phyloP scores from a whole-genome alignment of 2,888 invertebrate genomes.

The Ashinkailepas kermadecensis region DNA sequence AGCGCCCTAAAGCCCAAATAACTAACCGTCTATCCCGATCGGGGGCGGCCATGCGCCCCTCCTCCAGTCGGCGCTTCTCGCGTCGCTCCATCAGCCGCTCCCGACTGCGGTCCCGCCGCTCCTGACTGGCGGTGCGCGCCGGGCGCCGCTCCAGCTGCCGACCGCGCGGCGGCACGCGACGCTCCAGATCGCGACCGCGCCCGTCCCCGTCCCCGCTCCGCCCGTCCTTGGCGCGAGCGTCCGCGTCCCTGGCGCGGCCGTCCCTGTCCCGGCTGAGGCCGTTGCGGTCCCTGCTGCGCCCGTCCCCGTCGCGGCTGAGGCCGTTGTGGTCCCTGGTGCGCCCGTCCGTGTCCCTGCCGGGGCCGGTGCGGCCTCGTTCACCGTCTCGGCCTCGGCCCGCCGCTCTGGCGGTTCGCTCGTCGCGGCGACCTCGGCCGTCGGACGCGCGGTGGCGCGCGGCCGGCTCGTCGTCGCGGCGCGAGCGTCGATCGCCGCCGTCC shows the following conservation, averaged over 20 bases:
- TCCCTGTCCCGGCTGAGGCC: background rate
- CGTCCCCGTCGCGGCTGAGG: background rate
- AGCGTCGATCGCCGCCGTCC: background rate
- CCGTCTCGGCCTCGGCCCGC: no score
- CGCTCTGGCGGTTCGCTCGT: background rate
- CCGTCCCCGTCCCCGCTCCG: background rate
- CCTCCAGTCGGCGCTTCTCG: background rate
- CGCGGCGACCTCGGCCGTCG: background rate
- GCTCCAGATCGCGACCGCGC: background rate
- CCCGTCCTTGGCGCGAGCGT: background rate
- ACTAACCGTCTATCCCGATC: background rate
- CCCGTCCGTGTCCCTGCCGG: no score
- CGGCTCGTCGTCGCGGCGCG: background rate
- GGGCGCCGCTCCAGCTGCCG: background rate
- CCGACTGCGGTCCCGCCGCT: background rate
- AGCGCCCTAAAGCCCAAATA: no score
- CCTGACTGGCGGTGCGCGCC: background rate
- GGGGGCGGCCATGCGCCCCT: background rate
- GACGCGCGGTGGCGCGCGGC: no score
- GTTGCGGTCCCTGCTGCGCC: background rate
- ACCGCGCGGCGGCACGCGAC: background rate
- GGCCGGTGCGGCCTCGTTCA: no score
- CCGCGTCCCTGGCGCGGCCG: background rate
- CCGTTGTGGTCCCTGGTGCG: background rate
- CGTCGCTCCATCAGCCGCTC: conserved; percentile 3